A percentile compares a stretch with the other conserved stretches of the same genome.
Conservation (phyloP, 2,113 vertebrate genomes). For the Galeopterus variegatus region DNA sequence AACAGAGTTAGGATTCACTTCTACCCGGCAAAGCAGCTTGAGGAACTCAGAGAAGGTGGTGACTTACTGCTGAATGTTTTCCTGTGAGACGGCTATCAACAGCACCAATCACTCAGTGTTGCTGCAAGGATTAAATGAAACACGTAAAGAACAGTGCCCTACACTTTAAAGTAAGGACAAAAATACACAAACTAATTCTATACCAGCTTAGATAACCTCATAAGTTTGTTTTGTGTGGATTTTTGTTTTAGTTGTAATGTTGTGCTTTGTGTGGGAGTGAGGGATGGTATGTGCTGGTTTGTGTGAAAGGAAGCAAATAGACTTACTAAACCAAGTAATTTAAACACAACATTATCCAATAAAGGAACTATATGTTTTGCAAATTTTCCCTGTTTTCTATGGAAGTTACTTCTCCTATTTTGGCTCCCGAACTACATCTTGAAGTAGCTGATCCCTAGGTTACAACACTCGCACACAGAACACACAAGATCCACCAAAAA, state of each 20-base stretch:
- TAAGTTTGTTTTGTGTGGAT: not conserved
- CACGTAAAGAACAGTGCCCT: accelerated
- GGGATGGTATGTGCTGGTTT: not conserved
- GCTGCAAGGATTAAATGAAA: not conserved
- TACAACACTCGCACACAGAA: not conserved
- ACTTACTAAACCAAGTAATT: not conserved
- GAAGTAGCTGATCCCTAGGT: not conserved
- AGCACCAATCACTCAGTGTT: accelerated
- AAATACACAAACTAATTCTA: not conserved
- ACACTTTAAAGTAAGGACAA: accelerated
- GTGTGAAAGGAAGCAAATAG: not conserved
- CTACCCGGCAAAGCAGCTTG: not conserved
- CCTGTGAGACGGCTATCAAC: accelerated
- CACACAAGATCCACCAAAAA: not conserved
- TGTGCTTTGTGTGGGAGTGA: not conserved
- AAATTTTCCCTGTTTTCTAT: not conserved
- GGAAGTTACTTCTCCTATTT: not conserved
- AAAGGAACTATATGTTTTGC: not conserved
- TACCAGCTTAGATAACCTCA: accelerated
- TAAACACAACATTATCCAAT: not conserved
- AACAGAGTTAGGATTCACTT: conserved; percentile 64
- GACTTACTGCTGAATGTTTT: not conserved
- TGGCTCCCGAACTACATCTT: not conserved
- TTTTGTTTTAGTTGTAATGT: not conserved
- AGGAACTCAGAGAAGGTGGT: not conserved